Conservation (phyloP, 2,888 invertebrate species). For the Heliconius sara region DNA sequence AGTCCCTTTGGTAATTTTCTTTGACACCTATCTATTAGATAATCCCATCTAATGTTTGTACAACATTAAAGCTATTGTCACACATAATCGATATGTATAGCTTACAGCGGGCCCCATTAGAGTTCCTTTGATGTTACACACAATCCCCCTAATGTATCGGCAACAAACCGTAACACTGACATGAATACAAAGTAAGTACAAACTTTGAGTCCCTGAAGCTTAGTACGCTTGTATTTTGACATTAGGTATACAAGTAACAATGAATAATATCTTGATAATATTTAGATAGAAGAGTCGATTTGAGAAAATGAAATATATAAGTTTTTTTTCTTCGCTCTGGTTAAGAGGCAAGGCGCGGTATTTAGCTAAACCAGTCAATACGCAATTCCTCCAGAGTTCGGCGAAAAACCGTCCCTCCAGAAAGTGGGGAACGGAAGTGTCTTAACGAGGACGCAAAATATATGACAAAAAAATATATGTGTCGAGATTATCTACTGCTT, state of each 20-base stretch:
- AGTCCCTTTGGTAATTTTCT: no score
- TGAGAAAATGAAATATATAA: no score
- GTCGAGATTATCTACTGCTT: no score
- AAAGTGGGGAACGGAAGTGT: no score
- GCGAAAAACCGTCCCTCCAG: no score
- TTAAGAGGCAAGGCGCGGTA: no score
- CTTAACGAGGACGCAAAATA: no score
- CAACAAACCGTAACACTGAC: slow-evolving; percentile 30
- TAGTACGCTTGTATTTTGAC: not conserved
- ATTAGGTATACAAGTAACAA: not conserved
- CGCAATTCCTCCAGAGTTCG: no score
- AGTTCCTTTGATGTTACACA: slow-evolving; percentile 22
- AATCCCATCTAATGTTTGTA: not conserved
- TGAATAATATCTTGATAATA: not conserved
- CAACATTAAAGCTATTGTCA: slow-evolving; percentile 4
- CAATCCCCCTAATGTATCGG: slow-evolving; percentile 20
- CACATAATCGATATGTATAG: slow-evolving; percentile 17
- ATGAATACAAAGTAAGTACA: slow-evolving; percentile 27
- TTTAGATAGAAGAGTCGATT: no score
- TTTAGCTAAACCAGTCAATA: no score
- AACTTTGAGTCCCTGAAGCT: slow-evolving; percentile 10
- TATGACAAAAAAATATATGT: no score
- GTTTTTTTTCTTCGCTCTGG: no score
- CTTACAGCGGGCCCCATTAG: slow-evolving; percentile 22
- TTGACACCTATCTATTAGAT: not conserved